Evolutionary conservation across 2,888 invertebrate genomes (phyloP), one percentile per base, ranked within the genome.

Genomic region (Brachyptera putata): DNA sequence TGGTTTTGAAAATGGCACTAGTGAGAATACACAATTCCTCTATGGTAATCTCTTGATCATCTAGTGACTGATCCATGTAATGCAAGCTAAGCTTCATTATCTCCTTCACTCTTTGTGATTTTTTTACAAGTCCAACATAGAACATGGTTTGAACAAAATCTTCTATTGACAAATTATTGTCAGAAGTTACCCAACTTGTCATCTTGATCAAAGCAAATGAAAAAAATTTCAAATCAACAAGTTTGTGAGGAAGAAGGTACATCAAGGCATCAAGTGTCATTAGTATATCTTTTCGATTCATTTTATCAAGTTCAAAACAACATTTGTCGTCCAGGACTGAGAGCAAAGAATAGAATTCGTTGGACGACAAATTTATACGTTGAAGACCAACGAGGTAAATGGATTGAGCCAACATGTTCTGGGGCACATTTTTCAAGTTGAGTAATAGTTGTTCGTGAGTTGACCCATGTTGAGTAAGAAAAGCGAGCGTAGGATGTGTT

Each of bases 21-120:
- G 74, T 74, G 57, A 76, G 67, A 41, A 76, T 71, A 58, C 74
- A 72, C 18, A 76, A 62, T 59, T 76, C 75, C 65, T 74, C 73
- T 21, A 66, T 53, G 11, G 70, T 69, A 62, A 76, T 67, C 21
- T 18, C 18, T 18, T 41, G n/a, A 4, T 25, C 11, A 21, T 57
- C 18, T 9, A 21, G 46, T n/a, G 22, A 21, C 4, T 43, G 9
- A 13, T 57, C 26, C 16, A 22, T n/a, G n/a, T 18, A 36, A 16
- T 37, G 18, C 11, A 16, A 1, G n/a, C 14, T 11, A 18, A 34
- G 13, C 4, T n/a, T 11, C 56, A 30, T 22, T 11, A 22, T 16
- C 18, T 36, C 14, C 56, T 3, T 4, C 13, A 14, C 11, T 56
- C n/a, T 13, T 1, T 1, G 26, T 4, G 36, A 56, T n/a, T 56